Base-by-base conservation (phyloP, 2,888 invertebrate genomes). In the Agrilus cyanescens region DNA sequence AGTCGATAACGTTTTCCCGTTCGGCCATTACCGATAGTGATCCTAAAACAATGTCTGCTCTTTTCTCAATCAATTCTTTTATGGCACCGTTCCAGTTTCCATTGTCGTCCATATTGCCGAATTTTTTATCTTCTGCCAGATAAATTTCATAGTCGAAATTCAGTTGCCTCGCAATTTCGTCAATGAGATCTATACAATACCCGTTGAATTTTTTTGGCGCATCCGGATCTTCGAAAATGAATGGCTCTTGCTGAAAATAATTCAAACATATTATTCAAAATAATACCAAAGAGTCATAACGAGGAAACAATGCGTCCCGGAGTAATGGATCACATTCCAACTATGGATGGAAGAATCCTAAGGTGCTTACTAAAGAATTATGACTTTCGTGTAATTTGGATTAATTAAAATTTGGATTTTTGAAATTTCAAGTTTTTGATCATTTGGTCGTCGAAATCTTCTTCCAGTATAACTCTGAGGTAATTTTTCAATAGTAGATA, bases 1-100 rank as follows among this genome's bases (percentile, higher is more conserved):
- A 97, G 67, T 97, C 97, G 2, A 97, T 90, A 0, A 95, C 93
- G 58, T 89, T 90, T 67, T 95, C 95, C 31, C 97, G 71, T 59
- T 96, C 96, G 0, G 96, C 95, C 91, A 95, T 96, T 0, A 97
- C 95, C 0, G 94, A 91, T 61, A 97, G 74, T 0, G 95, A 88
- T 2, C 91, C 90, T 7, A 97, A 66, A 0, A 89, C 95, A 51
- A 97, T 93, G 61, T 97, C 96, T 0, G 95, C 96, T 54, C 79
- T 76, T 71, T 88, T 52, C 16, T 86, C 84, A 42, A 84, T 78
- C 15, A 89, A 67, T 58, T 85, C 61, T 43, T 62, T 62, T 2
- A 68, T 64, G 14, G 66, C 53, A 4, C 68, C 79, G 56, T 77
- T 75, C 83, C 82, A 84, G 46, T 75, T 74, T 1, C 75, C 75